Percentiles rank a stretch among this genome's conserved stretches.
Evolutionary conservation across 2,113 vertebrate genomes (phyloP).

Genomic region (Colius striatus): DNA sequence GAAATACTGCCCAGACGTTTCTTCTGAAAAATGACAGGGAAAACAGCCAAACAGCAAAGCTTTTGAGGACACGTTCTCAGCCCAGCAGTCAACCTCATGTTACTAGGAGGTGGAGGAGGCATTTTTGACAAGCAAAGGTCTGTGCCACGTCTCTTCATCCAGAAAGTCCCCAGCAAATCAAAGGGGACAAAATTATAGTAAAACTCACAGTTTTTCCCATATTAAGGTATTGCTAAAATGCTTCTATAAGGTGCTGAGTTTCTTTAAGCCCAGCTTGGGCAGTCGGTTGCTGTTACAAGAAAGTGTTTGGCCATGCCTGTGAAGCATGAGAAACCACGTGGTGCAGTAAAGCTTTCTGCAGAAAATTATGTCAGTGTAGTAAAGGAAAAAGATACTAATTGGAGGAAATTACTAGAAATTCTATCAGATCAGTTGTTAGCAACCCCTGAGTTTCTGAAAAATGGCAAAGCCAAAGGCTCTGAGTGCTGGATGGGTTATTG

Average conservation of each 20-base stretch:
- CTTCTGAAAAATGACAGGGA: not conserved
- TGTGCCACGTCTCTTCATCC: not conserved
- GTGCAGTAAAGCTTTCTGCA: not conserved
- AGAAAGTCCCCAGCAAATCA: not conserved
- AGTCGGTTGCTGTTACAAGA: not conserved
- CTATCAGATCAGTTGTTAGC: not conserved
- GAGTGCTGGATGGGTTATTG: not conserved
- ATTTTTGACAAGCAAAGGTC: not conserved
- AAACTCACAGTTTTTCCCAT: not conserved
- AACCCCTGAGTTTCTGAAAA: not conserved
- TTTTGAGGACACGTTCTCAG: not conserved
- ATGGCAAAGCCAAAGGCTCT: not conserved
- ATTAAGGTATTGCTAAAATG: not conserved
- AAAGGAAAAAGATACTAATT: conserved; percentile 41
- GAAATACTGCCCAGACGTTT: not conserved
- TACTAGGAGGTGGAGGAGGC: not conserved
- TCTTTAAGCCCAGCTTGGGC: not conserved
- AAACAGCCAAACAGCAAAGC: not conserved
- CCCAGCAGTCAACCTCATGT: not conserved
- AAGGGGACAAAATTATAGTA: not conserved
- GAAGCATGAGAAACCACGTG: not conserved
- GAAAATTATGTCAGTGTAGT: not conserved
- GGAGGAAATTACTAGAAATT: conserved; percentile 37
- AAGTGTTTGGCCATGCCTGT: not conserved
- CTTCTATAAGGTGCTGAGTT: conserved; percentile 6